These are phyloP conservation scores for Mesocentrotus franciscanus DNA, from an alignment of 53 echinoderm and acorn worm genomes.

Conservation along the genomic window DNA sequence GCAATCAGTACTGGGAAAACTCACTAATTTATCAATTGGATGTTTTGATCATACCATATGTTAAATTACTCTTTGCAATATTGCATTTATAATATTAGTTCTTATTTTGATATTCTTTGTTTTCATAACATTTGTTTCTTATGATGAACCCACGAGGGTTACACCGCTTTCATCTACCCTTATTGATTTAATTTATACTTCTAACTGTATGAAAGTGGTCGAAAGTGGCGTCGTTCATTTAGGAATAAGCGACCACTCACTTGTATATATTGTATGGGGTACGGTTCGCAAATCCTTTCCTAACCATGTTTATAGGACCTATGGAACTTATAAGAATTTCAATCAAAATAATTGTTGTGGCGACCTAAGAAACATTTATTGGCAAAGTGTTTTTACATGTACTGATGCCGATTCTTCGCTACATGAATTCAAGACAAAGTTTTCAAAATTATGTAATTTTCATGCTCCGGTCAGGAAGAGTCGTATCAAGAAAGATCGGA, in stretches of 20 bases:
- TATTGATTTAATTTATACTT: background rate
- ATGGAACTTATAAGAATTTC: background rate
- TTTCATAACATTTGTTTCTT: too few relatives aligned
- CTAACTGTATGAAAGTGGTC: background rate
- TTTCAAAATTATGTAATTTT: background rate
- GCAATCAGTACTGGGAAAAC: too few relatives aligned
- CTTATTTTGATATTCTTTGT: too few relatives aligned
- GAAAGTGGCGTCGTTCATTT: background rate
- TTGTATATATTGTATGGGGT: background rate
- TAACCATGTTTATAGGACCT: background rate
- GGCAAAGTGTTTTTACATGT: background rate
- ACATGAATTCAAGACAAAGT: background rate
- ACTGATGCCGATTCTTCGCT: background rate
- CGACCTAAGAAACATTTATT: background rate
- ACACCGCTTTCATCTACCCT: background rate
- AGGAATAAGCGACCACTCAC: slow-evolving; percentile 6
- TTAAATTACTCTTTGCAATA: too few relatives aligned
- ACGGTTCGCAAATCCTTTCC: background rate
- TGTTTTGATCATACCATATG: too few relatives aligned
- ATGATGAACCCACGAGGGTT: background rate
- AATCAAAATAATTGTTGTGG: background rate
- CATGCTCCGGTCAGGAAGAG: slow-evolving; percentile 5
- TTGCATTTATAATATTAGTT: too few relatives aligned
- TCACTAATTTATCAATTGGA: too few relatives aligned
- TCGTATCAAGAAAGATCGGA: background rate